These are phyloP conservation scores for Acrobasis suavella DNA, from an alignment of 2,888 invertebrate species.

Conservation along the genomic window DNA sequence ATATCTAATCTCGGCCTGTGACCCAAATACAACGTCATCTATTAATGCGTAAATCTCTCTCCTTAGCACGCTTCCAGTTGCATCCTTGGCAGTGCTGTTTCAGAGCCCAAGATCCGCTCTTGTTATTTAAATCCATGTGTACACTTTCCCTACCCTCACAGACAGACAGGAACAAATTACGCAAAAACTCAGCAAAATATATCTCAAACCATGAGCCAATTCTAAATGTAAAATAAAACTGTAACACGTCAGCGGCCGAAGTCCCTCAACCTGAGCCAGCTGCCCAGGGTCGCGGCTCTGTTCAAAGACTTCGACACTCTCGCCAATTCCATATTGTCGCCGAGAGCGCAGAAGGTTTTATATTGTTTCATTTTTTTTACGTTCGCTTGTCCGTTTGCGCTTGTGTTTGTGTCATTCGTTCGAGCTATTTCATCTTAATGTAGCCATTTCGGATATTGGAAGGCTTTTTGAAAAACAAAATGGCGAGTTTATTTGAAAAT, in stretches of 20 bases:
- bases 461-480: too few relatives aligned
- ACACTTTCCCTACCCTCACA: too few relatives aligned
- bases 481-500: too few relatives aligned
- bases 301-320: constrained; percentile 65
- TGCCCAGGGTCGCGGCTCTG: constrained; percentile 71
- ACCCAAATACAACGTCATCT: too few relatives aligned
- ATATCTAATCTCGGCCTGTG: too few relatives aligned
- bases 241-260: constrained; percentile 65
- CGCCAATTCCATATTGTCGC: constrained; percentile 55
- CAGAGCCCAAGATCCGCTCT: too few relatives aligned
- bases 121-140: too few relatives aligned
- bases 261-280: constrained; percentile 76
- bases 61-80: too few relatives aligned
- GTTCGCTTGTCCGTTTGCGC: constrained; percentile 28
- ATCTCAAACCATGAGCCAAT: constrained; percentile 17
- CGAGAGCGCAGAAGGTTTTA: constrained; percentile 70
- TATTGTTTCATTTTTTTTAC: constrained; percentile 30
- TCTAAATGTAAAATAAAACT: neutral
- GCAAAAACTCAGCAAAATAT: neutral
- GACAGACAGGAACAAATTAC: too few relatives aligned
- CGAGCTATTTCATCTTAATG: neutral
- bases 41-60: too few relatives aligned
- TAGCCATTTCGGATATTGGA: neutral
- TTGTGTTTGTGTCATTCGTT: constrained; percentile 19
- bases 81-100: too few relatives aligned